Conservation (phyloP, 2,888 invertebrate genomes). For the Andrena bucephala region DNA sequence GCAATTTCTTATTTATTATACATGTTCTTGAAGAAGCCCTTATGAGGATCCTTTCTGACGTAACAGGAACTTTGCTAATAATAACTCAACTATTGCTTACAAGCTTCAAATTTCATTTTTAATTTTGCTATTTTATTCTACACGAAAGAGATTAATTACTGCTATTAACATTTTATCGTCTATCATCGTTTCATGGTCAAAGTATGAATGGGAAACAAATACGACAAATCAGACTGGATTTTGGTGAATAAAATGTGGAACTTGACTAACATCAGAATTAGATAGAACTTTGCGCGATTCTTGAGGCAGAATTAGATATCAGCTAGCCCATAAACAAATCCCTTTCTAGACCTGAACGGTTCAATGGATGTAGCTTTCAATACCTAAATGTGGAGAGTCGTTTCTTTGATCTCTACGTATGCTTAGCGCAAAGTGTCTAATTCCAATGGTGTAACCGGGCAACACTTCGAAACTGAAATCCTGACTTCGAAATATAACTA, state of each 20-base stretch:
- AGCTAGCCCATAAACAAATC: not conserved
- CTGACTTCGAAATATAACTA: conserved; percentile 20
- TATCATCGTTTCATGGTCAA: not conserved
- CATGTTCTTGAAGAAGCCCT: not conserved
- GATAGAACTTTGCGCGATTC: conserved; percentile 4
- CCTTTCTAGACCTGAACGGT: conserved; percentile 18
- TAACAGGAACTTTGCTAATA: conserved; percentile 2
- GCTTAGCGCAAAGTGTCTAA: conserved; percentile 18
- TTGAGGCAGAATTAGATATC: conserved; percentile 7
- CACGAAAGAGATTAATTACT: not conserved
- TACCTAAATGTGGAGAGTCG: conserved; percentile 30
- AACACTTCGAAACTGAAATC: conserved; percentile 1
- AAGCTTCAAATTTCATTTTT: not conserved
- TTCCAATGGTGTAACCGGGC: conserved; percentile 11
- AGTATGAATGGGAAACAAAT: conserved; percentile 2
- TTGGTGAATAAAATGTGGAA: not conserved
- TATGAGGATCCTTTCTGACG: conserved; percentile 15
- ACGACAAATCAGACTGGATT: not conserved
- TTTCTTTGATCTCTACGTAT: not conserved
- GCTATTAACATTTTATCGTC: not conserved
- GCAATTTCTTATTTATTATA: conserved; percentile 1
- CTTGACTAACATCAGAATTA: conserved; percentile 28
- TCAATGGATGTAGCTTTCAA: conserved; percentile 36
- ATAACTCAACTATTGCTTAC: not conserved
- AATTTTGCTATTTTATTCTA: not conserved